Percentiles rank a stretch among this genome's conserved stretches.
Evolutionary conservation across 2,113 vertebrate species (phyloP).

Genomic region (Limnothrissa miodon): DNA sequence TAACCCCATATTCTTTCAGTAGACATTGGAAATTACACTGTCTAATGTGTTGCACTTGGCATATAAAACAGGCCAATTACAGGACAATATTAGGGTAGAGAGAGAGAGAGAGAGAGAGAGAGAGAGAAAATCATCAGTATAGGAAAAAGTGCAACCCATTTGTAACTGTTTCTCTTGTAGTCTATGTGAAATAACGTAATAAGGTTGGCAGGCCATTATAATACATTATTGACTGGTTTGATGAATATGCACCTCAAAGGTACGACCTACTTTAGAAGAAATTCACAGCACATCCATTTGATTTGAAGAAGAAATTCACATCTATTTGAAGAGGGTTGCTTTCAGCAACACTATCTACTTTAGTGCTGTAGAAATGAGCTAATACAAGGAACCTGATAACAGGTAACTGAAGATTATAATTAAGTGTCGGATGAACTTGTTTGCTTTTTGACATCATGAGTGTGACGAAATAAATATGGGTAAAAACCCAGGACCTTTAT

Average conservation of each 20-base stretch:
- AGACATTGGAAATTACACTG: not conserved
- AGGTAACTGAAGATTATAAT: conserved; percentile 20
- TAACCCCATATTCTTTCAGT: not conserved
- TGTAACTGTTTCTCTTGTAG: too few species aligned
- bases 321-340: not conserved
- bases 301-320: too few species aligned
- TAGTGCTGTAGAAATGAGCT: not conserved
- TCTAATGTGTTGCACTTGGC: not conserved
- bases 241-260: too few species aligned
- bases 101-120: not conserved
- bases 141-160: too few species aligned
- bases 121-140: not conserved
- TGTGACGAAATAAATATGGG: too few species aligned
- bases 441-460: conserved; percentile 6
- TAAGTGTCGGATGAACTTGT: conserved; percentile 34
- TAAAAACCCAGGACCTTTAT: conserved; percentile 18
- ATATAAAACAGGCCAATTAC: not conserved
- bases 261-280: too few species aligned
- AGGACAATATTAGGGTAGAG: not conserved
- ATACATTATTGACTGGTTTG: too few species aligned
- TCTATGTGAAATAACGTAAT: too few species aligned
- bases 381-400: not conserved
- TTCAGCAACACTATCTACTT: not conserved
- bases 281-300: too few species aligned
- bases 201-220: too few species aligned